phyloP scores from a whole-genome alignment of 2,113 vertebrate genomes.

The Athene cunicularia region DNA sequence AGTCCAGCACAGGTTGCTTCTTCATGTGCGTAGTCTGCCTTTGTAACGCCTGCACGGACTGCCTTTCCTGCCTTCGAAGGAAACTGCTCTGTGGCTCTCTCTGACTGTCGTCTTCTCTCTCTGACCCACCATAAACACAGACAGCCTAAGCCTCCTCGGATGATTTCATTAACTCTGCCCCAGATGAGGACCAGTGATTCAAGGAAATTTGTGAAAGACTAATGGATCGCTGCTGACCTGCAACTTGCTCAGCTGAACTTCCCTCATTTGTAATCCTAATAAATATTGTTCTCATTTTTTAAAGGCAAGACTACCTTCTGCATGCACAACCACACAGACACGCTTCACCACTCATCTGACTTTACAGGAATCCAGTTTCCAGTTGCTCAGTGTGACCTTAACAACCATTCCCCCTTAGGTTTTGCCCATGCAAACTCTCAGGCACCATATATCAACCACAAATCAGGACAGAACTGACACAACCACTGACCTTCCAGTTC shows the following conservation, averaged over 20 bases:
- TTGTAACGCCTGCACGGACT: not conserved
- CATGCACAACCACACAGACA: fast-evolving
- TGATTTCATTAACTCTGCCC: not conserved
- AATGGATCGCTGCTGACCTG: not conserved
- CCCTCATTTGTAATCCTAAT: not conserved
- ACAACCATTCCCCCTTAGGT: not conserved
- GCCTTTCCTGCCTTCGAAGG: not conserved
- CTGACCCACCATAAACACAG: not conserved
- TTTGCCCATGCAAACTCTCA: not conserved
- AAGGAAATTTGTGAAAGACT: not conserved
- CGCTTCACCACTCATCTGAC: not conserved
- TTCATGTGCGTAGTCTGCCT: not conserved
- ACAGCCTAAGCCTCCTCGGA: not conserved
- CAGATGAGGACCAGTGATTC: not conserved
- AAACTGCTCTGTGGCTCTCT: not conserved
- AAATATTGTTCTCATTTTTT: not conserved
- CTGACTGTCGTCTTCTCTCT: not conserved
- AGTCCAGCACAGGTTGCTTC: not conserved
- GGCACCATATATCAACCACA: not conserved
- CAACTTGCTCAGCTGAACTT: not conserved
- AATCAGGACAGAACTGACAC: not conserved
- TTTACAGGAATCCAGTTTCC: not conserved
- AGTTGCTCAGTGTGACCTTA: not conserved
- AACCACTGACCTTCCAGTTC: not conserved
- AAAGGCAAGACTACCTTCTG: not conserved